These are phyloP conservation scores for Melanophora roralis DNA, from an alignment of 2,888 invertebrate genomes.

Conservation along the genomic window DNA sequence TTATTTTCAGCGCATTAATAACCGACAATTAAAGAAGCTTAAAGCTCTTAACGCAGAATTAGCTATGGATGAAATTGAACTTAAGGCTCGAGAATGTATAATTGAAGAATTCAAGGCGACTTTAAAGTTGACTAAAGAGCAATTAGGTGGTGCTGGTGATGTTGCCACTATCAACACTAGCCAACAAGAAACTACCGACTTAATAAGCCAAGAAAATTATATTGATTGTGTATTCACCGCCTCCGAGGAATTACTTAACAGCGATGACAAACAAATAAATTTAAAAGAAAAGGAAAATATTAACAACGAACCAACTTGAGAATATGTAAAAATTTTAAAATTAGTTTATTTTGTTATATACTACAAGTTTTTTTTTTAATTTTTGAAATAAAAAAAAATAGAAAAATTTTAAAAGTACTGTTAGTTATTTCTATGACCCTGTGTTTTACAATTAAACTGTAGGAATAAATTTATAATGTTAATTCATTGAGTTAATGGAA, in stretches of 20 bases:
- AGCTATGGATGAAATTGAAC: constrained; percentile 73
- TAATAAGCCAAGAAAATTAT: constrained; percentile 59
- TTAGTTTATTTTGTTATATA: too few relatives aligned
- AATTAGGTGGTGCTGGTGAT: constrained; percentile 52
- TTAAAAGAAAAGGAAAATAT: constrained; percentile 8
- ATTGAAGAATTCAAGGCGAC: constrained; percentile 69
- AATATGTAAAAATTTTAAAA: not conserved
- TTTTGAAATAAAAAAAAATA: too few relatives aligned
- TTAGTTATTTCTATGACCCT: too few relatives aligned
- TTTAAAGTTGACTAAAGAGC: constrained; percentile 62
- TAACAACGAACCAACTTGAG: not conserved
- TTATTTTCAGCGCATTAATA: constrained; percentile 67
- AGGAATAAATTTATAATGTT: too few relatives aligned
- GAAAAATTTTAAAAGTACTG: too few relatives aligned
- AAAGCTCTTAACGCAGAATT: constrained; percentile 74
- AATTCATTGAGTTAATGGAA: too few relatives aligned
- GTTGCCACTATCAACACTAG: constrained; percentile 15
- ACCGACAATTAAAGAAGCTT: constrained; percentile 69
- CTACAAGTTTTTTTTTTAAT: too few relatives aligned
- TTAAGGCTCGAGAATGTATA: constrained; percentile 71
- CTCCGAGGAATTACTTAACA: constrained; percentile 18
- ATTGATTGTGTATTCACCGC: constrained; percentile 58
- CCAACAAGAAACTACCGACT: constrained; percentile 30
- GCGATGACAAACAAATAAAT: not conserved
- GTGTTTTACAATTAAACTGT: too few relatives aligned